Evolutionary conservation across 1,140 invertebrate genomes (phyloP), one percentile per base, ranked within the genome.

Genomic region (Aphelenchoides fujianensis): DNA sequence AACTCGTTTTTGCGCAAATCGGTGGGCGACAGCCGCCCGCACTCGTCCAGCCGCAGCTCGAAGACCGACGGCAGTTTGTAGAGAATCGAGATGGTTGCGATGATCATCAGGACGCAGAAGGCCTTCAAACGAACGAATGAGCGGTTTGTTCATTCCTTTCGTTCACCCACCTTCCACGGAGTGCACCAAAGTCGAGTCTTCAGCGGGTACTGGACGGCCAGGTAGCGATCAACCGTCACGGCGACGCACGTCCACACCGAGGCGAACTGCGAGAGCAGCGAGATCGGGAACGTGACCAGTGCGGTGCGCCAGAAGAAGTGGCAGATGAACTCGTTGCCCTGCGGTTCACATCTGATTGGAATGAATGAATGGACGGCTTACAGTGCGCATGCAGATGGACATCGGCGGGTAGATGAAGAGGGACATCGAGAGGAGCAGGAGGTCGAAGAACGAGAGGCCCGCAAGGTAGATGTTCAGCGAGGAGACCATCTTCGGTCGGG

Each of bases 241-340:
- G 80, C 83, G 1, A 82, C 83, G 52, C 82, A 83, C 27, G 80
- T 84, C 82, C 82, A 82, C 16, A 82, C 80, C 61, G 66, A 71
- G 3, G 77, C 79, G 1, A 81, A 83, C 68, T 82, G 82, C 5
- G 76, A 77, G 19, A 74, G 74, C 30, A 83, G 69, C n/a, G 82
- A 82, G 0, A 84, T 57, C 1, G 81, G 82, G 69, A 74, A 83
- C n/a, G 79, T 84, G 16, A 82, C 74, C 2, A 83, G 62, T 7
- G 80, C 79, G 41, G 80, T 77, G 34, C 77, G 41, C 80, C 80
- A 82, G 69, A 82, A 82, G 70, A 82, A 82, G 34, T 84, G 80
- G 36, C 80, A 82, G 5, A 82, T 71, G 3, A 72, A 35, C 3
- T 61, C 70, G 16, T 74, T 54, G 28, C 72, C 32, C 27, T 32